phyloP scores from a whole-genome alignment of 2,113 vertebrate species.

The Corydoras sp. region DNA sequence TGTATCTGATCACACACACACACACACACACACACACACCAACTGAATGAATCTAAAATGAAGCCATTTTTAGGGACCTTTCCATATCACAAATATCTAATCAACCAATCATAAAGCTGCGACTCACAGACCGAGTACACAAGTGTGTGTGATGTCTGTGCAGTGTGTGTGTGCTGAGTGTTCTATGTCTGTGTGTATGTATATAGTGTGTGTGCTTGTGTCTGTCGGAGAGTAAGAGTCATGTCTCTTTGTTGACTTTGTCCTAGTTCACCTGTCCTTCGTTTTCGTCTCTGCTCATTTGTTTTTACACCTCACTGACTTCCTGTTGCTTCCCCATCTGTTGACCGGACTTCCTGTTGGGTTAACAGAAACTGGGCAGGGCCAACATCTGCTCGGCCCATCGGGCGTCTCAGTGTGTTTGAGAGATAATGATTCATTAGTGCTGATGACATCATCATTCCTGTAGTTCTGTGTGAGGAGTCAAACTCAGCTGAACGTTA shows the following conservation, averaged over 20 bases:
- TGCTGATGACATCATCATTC: conserved; percentile 18
- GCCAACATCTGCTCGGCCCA: conserved; percentile 23
- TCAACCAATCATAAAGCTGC: too few species aligned
- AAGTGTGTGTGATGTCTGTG: not conserved
- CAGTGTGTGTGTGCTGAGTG: not conserved
- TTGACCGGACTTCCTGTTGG: conserved; percentile 30
- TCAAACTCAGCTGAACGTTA: not conserved
- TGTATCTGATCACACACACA: too few species aligned
- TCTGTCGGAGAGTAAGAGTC: not conserved
- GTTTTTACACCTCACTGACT: conserved; percentile 39
- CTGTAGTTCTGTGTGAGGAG: not conserved
- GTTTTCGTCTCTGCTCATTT: conserved; percentile 12
- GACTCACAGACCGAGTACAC: too few species aligned
- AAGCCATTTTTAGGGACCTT: too few species aligned
- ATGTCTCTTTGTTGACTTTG: conserved; percentile 8
- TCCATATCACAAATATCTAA: too few species aligned
- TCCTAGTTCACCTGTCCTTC: conserved; percentile 53
- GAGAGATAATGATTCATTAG: conserved; percentile 30
- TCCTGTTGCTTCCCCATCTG: conserved; percentile 54
- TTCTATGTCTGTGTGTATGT: too few species aligned
- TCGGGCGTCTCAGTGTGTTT: conserved; percentile 22
- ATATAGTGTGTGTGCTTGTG: not conserved
- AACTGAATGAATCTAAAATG: too few species aligned
- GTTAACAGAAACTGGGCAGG: conserved; percentile 28
- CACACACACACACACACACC: too few species aligned